A percentile compares a stretch with the other conserved stretches of the same genome.
Evolutionary conservation across 2,888 invertebrate genomes (phyloP).

Genomic region (Adelognathus sp.): DNA sequence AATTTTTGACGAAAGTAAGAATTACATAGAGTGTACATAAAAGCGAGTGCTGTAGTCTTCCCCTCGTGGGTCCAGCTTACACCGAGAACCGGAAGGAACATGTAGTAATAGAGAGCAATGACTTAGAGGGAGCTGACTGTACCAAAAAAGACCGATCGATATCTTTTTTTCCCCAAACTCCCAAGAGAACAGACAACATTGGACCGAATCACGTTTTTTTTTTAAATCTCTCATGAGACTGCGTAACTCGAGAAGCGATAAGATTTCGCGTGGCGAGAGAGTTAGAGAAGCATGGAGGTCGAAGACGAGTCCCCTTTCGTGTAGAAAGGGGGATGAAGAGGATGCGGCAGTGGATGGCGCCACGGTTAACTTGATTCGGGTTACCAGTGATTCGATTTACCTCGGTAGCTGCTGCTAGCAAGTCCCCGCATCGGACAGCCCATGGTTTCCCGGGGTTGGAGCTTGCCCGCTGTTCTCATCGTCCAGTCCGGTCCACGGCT

Average conservation of each 20-base stretch:
- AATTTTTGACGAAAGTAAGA: no score
- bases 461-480: slow-evolving; percentile 22
- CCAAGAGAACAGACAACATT: no score
- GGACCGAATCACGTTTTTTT: not conserved
- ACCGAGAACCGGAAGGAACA: no score
- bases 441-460: not conserved
- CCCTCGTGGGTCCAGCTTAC: no score
- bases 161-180: no score
- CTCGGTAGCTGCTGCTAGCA: slow-evolving; percentile 67
- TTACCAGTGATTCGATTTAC: slow-evolving; percentile 78
- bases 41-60: no score
- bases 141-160: no score
- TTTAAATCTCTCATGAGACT: not conserved
- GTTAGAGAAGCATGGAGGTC: not conserved
- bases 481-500: slow-evolving; percentile 10
- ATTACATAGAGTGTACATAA: no score
- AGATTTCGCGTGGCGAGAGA: slow-evolving; percentile 15
- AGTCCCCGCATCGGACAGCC: slow-evolving; percentile 25
- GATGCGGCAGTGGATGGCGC: slow-evolving; percentile 29
- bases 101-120: no score
- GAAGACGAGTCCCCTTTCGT: not conserved
- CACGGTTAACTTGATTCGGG: slow-evolving; percentile 68
- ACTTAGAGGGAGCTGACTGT: no score
- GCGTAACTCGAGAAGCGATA: slow-evolving; percentile 20
- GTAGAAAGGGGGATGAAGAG: not conserved